Percentiles rank a stretch among this genome's conserved stretches.
Conservation (phyloP, 2,888 invertebrate species). For the Tetragonula carbonaria region DNA sequence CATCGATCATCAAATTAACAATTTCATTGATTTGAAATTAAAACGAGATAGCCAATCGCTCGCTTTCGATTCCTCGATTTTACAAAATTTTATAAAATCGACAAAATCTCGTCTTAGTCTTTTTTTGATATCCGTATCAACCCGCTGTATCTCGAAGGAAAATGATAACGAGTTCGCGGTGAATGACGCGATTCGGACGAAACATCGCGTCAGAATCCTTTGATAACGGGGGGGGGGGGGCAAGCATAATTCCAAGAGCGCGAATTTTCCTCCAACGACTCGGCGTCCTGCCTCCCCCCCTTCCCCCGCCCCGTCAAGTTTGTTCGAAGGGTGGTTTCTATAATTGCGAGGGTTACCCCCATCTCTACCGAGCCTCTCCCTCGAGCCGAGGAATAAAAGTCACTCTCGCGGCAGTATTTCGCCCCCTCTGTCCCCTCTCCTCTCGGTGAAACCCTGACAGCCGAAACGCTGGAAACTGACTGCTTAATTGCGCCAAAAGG, state of each 20-base stretch:
- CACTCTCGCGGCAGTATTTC: constrained; percentile 52
- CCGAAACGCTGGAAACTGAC: constrained; percentile 41
- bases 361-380: constrained; percentile 36
- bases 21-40: too few relatives aligned
- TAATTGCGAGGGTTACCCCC: constrained; percentile 68
- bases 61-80: too few relatives aligned
- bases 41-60: too few relatives aligned
- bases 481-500: constrained; percentile 65
- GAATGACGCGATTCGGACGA: constrained; percentile 23
- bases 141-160: too few relatives aligned
- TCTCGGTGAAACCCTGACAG: neutral
- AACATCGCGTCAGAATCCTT: constrained; percentile 34
- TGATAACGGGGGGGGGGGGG: constrained; percentile 32
- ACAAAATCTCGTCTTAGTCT: too few relatives aligned
- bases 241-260: constrained; percentile 36
- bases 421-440: constrained; percentile 19
- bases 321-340: constrained; percentile 67
- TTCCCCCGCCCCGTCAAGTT: constrained; percentile 8
- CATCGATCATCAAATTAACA: too few relatives aligned
- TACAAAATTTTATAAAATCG: too few relatives aligned
- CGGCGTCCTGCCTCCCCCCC: constrained; percentile 3
- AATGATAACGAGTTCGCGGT: neutral
- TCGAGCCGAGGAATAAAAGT: constrained; percentile 64
- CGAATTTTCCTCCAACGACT: constrained; percentile 40
- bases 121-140: too few relatives aligned